Evolutionary conservation across 2,797 vertebrate genomes (phyloP).

Genomic region (Pantherophis alleghaniensis): DNA sequence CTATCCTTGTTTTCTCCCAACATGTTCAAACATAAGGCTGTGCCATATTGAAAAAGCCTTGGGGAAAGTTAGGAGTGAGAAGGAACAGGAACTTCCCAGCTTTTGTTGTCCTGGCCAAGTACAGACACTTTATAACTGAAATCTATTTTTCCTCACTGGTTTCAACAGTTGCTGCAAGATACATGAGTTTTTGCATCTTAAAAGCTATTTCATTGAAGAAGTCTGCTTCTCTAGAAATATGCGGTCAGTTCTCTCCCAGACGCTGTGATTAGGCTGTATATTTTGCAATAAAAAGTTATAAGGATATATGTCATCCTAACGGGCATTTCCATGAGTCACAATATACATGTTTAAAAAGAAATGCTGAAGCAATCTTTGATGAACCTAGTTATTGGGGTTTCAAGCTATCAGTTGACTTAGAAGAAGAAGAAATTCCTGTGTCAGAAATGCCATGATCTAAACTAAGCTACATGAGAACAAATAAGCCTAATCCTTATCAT

Average conservation of each 20-base stretch:
- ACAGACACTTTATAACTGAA: neutral
- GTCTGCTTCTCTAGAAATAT: neutral
- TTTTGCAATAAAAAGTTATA: neutral
- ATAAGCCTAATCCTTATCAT: neutral
- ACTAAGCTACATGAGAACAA: neutral
- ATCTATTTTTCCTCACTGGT: rapidly evolving
- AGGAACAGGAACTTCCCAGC: neutral
- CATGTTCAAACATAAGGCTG: neutral
- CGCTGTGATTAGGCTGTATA: neutral
- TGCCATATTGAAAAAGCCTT: slow-evolving; percentile 5
- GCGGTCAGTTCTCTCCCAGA: neutral
- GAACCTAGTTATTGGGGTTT: neutral
- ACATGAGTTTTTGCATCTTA: too few species aligned
- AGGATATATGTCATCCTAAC: neutral
- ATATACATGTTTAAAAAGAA: neutral
- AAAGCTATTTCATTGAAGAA: neutral
- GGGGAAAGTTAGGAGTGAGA: neutral
- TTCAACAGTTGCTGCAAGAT: neutral
- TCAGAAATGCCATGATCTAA: neutral
- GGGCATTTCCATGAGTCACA: neutral
- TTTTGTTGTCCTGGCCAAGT: neutral
- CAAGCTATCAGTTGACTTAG: neutral
- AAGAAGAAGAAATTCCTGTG: neutral
- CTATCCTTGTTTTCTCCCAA: slow-evolving; percentile 9
- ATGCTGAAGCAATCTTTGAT: neutral